Evolutionary conservation across 2,888 invertebrate species (phyloP), one percentile per base, ranked within the genome.

Genomic region (Stenurella melanura): DNA sequence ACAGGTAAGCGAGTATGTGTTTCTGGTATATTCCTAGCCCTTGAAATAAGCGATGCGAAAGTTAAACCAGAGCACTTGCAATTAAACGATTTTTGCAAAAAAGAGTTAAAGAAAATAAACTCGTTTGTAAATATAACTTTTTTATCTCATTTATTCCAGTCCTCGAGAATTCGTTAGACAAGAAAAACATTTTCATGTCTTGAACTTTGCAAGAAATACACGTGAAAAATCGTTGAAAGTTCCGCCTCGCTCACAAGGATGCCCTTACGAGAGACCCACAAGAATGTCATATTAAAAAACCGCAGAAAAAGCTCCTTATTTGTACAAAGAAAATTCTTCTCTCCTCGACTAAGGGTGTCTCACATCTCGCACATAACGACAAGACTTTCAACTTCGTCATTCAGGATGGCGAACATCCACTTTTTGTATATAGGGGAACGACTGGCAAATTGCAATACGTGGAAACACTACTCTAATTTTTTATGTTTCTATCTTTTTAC

Each of bases 261-360:
- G 70, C 19, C 70, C 70, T 70, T 17, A 64, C 42, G 38, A 34
- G 4, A 34, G n/a, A 17, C 42, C 42, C 21, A 60, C 70, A 70
- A 60, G 70, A 60, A 70, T 70, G 58, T 21, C 60, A 38, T 70
- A 70, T 70, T 60, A 70, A 70, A 70, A 70, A 42, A 38, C 42
- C 60, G 17, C 70, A 50, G 50, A 64, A 64, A 64, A 42, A 70
- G 70, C 60, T 57, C 60, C 60, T 42, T 64, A 42, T 58, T 60
- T 42, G 42, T 34, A 60, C 70, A 70, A 69, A 70, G 60, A 70
- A 70, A 70, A 70, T 70, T 70, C 70, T 58, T 58, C 42, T 70
- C 70, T 42, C 17, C 18, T 60, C 30, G 60, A 21, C 70, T 26
- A 42, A 60, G 60, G 69, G 68, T 54, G 26, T 56, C 26, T 50